Conservation (phyloP, 2,113 vertebrate species). For the Microcebus ravelobensis region DNA sequence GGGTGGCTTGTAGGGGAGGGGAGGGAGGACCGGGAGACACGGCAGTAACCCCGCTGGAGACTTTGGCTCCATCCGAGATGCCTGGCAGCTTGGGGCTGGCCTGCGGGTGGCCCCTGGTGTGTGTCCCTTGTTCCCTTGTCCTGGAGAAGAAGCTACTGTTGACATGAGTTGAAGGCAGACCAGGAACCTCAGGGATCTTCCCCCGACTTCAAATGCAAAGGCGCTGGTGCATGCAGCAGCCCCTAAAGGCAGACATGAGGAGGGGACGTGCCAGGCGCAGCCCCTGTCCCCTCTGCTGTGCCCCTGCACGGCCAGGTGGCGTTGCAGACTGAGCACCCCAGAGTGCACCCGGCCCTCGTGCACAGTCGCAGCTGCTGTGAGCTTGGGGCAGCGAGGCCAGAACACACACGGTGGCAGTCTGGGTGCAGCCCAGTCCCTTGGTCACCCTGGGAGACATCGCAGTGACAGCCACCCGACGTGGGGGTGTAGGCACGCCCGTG, state of each 20-base stretch:
- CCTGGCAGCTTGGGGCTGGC: background rate
- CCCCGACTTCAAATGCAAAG: background rate
- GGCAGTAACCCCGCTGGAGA: background rate
- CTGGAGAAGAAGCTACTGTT: background rate
- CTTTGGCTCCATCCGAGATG: background rate
- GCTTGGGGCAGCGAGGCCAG: too few species aligned
- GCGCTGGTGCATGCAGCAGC: background rate
- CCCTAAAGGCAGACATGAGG: background rate
- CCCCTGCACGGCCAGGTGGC: background rate
- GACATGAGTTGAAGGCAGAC: background rate
- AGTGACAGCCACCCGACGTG: background rate
- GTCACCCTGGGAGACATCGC: background rate
- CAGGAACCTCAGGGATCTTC: background rate
- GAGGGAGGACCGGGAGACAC: background rate
- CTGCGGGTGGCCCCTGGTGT: background rate
- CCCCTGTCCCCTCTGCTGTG: background rate
- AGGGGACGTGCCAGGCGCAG: background rate
- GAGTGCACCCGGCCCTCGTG: rapidly evolving
- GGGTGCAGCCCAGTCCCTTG: background rate
- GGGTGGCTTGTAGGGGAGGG: background rate
- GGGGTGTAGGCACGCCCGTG: background rate
- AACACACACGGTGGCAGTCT: background rate
- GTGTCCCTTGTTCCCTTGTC: background rate
- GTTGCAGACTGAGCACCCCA: background rate
- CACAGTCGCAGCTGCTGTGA: background rate